Evolutionary conservation across 2,113 vertebrate species (phyloP).

Genomic region (Megaceryle maxima): DNA sequence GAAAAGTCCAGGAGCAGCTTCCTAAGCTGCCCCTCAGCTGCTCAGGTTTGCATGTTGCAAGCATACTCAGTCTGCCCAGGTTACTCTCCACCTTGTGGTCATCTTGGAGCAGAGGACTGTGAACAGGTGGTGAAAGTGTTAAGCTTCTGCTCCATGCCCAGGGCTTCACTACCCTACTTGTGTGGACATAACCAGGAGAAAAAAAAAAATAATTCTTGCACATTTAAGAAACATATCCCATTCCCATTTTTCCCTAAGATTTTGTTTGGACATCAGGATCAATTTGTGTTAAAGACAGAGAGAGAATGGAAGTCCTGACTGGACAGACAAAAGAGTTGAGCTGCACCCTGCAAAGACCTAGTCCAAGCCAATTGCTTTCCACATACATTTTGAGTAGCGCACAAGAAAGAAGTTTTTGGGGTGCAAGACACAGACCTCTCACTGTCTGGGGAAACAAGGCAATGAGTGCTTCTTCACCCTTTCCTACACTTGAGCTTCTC

Average conservation of each 20-base stretch:
- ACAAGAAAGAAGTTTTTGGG: background rate
- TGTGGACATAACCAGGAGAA: background rate
- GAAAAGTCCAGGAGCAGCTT: background rate
- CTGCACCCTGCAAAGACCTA: background rate
- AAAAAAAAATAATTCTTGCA: background rate
- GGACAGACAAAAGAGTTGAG: background rate
- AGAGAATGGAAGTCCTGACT: background rate
- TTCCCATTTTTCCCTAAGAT: background rate
- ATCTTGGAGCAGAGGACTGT: background rate
- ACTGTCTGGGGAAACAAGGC: background rate
- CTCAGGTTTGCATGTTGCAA: background rate
- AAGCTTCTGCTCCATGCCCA: background rate
- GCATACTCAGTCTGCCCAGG: background rate
- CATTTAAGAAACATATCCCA: background rate
- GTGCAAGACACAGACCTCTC: background rate
- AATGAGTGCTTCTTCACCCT: background rate
- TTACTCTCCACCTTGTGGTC: background rate
- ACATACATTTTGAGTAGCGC: background rate
- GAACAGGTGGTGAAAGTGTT: background rate
- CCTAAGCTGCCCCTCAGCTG: background rate
- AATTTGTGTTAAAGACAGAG: background rate
- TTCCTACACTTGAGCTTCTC: background rate
- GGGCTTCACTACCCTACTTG: background rate
- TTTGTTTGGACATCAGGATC: background rate
- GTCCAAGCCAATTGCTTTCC: background rate